phyloP scores from a whole-genome alignment of 2,888 invertebrate species.

The Eubasilissa splendida region DNA sequence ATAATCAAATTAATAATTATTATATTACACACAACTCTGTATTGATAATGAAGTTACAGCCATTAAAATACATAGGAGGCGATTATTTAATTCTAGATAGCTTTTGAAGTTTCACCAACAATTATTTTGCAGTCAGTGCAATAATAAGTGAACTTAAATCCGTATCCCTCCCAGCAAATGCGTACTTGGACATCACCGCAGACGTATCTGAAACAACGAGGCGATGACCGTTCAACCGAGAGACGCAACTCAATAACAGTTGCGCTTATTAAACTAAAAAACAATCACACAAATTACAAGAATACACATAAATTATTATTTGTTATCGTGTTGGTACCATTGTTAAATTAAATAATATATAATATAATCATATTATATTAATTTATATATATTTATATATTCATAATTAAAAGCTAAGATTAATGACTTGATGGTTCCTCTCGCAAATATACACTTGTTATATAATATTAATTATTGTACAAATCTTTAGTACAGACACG shows the following conservation, averaged over 20 bases:
- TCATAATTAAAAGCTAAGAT: constrained; percentile 35
- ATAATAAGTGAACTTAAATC: not conserved
- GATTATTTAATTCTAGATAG: not conserved
- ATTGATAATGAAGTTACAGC: too few relatives aligned
- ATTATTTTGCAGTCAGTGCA: not conserved
- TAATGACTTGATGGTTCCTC: constrained; percentile 39
- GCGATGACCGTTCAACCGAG: too few relatives aligned
- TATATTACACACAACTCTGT: too few relatives aligned
- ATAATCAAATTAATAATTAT: too few relatives aligned
- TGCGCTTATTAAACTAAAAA: too few relatives aligned
- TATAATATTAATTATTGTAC: constrained; percentile 8
- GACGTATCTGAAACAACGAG: too few relatives aligned
- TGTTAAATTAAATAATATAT: constrained; percentile 29
- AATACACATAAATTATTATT: not conserved
- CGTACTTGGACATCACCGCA: too few relatives aligned
- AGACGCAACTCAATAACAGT: too few relatives aligned
- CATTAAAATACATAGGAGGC: too few relatives aligned
- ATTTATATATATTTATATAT: constrained; percentile 7
- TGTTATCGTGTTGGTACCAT: constrained; percentile 11
- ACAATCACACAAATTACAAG: not conserved
- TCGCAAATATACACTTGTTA: not conserved
- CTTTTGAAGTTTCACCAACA: not conserved
- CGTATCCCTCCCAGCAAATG: too few relatives aligned
- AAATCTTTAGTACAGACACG: constrained; percentile 8
- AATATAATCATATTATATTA: constrained; percentile 20